phyloP scores from a whole-genome alignment of 2,797 vertebrate species.

The Decapterus maruadsi region DNA sequence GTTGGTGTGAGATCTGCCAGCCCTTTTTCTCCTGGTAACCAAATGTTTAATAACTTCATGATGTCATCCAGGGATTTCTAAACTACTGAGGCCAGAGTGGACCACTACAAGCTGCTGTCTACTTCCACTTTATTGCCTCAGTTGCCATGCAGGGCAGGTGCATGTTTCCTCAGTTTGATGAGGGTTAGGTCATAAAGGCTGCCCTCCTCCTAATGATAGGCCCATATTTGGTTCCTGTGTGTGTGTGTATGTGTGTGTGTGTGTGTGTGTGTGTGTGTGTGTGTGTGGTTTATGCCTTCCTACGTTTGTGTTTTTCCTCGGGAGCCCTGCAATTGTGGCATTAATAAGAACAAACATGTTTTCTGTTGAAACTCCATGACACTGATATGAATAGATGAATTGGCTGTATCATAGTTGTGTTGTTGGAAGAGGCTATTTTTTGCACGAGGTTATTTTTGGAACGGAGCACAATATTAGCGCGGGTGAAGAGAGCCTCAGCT shows the following conservation, averaged over 20 bases:
- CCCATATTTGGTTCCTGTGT: background rate
- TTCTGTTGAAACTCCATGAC: slow-evolving; percentile 20
- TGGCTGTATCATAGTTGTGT: slow-evolving; percentile 30
- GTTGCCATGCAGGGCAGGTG: slow-evolving; percentile 43
- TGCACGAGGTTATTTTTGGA: slow-evolving; percentile 70
- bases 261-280: background rate
- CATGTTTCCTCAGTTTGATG: slow-evolving; percentile 51
- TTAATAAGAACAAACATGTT: slow-evolving; percentile 16
- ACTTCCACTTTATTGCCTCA: slow-evolving; percentile 5
- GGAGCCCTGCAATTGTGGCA: background rate
- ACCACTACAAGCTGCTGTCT: slow-evolving; percentile 5
- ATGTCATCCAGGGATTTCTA: slow-evolving; percentile 49
- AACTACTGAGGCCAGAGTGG: slow-evolving; percentile 17
- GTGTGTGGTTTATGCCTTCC: background rate
- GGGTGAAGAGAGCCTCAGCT: slow-evolving; percentile 54
- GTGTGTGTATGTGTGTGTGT: background rate
- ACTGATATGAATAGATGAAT: slow-evolving; percentile 22
- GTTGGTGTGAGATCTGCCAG: slow-evolving; percentile 1
- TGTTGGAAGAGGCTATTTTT: slow-evolving; percentile 28
- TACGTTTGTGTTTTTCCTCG: background rate
- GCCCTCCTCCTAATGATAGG: background rate
- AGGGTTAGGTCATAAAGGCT: slow-evolving; percentile 11
- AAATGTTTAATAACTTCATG: slow-evolving; percentile 52
- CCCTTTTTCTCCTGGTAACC: slow-evolving; percentile 25
- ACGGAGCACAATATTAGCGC: slow-evolving; percentile 55